Percentiles rank a stretch among this genome's conserved stretches.
phyloP scores from a whole-genome alignment of 2,888 invertebrate genomes.

The Glaucopsyche alexis region DNA sequence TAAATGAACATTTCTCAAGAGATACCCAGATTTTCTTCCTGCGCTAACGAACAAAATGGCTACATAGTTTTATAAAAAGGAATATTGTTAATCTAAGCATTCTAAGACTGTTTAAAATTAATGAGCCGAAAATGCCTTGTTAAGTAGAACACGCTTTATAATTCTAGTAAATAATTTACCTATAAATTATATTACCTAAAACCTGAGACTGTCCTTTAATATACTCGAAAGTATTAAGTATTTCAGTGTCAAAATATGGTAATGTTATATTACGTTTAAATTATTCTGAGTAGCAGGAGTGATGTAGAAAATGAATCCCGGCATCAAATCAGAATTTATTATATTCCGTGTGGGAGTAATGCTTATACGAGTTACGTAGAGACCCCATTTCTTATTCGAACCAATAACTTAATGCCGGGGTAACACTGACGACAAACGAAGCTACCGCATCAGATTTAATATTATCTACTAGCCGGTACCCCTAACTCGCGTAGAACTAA shows the following conservation, averaged over 20 bases:
- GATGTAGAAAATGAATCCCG: conserved; percentile 15
- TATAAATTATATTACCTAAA: neutral
- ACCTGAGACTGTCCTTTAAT: conserved; percentile 5
- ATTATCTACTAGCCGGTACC: too few relatives aligned
- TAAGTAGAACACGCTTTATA: neutral
- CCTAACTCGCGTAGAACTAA: too few relatives aligned
- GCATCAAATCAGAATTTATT: conserved; percentile 16
- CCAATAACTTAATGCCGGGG: neutral
- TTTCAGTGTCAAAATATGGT: conserved; percentile 7
- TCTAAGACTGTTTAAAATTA: neutral
- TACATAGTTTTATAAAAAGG: neutral
- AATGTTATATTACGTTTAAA: conserved; percentile 27
- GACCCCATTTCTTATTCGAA: conserved; percentile 16
- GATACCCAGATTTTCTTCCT: neutral
- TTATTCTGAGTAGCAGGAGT: conserved; percentile 3
- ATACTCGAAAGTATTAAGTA: conserved; percentile 33
- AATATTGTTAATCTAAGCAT: neutral
- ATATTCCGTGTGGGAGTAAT: neutral
- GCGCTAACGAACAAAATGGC: neutral
- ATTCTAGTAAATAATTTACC: neutral
- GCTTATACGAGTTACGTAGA: neutral
- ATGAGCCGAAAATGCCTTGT: neutral
- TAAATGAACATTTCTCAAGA: too few relatives aligned
- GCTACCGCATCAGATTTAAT: neutral
- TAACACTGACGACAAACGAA: neutral